Percentiles rank a stretch among this genome's conserved stretches.
phyloP scores from a whole-genome alignment of 2,113 vertebrate species.

The Polypterus bichir region DNA sequence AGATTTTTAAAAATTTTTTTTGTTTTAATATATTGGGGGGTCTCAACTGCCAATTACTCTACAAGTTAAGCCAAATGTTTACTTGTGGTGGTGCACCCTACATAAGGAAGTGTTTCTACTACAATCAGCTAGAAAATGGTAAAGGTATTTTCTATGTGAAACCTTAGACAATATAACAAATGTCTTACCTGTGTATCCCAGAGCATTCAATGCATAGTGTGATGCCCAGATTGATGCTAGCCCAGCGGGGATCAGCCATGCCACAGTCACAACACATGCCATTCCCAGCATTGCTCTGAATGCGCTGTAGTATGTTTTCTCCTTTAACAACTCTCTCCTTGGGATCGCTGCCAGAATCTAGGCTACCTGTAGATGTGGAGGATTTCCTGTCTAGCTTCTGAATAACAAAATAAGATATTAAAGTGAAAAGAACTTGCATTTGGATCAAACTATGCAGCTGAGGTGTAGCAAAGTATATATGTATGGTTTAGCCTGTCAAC shows the following conservation, averaged over 20 bases:
- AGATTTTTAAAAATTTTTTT: background rate
- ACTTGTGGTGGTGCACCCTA: too few species aligned
- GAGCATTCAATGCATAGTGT: conserved; percentile 93
- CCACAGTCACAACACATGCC: conserved; percentile 82
- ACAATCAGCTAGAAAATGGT: too few species aligned
- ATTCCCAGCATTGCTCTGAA: conserved; percentile 78
- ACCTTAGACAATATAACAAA: too few species aligned
- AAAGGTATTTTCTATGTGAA: too few species aligned
- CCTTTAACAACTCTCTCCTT: conserved; percentile 80
- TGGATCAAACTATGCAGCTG: too few species aligned
- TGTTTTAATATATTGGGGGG: too few species aligned
- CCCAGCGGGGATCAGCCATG: conserved; percentile 83
- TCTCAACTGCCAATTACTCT: too few species aligned
- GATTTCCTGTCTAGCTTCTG: conserved; percentile 84
- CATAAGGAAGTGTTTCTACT: too few species aligned
- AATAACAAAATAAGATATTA: conserved; percentile 13
- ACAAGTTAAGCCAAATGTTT: too few species aligned
- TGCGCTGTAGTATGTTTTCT: conserved; percentile 78
- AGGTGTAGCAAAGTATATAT: too few species aligned
- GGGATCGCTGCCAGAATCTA: conserved; percentile 70
- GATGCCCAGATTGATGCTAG: conserved; percentile 94
- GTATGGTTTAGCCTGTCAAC: too few species aligned
- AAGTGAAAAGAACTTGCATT: background rate
- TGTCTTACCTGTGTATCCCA: conserved; percentile 81
- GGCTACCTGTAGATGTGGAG: conserved; percentile 71